phyloP scores from a whole-genome alignment of 1,140 invertebrate genomes.

The Zophobas atratus region DNA sequence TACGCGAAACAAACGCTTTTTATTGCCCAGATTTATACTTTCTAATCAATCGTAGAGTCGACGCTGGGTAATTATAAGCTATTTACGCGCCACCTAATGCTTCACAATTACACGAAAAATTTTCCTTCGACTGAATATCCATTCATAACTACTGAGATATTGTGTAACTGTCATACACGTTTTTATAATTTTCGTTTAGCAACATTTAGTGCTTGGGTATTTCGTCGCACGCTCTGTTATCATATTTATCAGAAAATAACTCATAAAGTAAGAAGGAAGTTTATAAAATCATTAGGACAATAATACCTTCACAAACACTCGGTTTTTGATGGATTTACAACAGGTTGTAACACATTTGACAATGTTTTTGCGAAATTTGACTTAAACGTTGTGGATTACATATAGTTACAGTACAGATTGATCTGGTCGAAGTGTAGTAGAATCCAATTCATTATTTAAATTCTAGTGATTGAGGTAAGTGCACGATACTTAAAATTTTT shows the following conservation, averaged over 20 bases:
- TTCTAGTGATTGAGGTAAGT: no score
- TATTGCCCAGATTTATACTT: constrained; percentile 8
- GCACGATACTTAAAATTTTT: no score
- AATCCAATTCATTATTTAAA: no score
- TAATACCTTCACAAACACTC: no score
- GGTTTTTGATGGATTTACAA: background rate
- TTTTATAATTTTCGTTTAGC: background rate
- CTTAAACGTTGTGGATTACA: no score
- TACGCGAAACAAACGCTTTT: background rate
- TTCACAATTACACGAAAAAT: background rate
- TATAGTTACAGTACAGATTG: no score
- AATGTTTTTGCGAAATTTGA: no score
- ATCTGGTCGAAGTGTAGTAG: no score
- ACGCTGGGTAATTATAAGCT: background rate
- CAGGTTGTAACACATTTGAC: no score
- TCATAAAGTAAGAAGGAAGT: background rate
- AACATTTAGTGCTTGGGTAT: background rate
- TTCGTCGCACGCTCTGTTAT: background rate
- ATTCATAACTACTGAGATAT: no score
- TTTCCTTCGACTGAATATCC: no score
- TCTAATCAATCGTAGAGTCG: background rate
- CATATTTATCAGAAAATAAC: background rate
- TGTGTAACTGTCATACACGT: background rate
- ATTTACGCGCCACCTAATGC: background rate
- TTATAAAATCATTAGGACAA: no score